Conservation (phyloP, 2,113 vertebrate genomes). For the Nettapus auritus region DNA sequence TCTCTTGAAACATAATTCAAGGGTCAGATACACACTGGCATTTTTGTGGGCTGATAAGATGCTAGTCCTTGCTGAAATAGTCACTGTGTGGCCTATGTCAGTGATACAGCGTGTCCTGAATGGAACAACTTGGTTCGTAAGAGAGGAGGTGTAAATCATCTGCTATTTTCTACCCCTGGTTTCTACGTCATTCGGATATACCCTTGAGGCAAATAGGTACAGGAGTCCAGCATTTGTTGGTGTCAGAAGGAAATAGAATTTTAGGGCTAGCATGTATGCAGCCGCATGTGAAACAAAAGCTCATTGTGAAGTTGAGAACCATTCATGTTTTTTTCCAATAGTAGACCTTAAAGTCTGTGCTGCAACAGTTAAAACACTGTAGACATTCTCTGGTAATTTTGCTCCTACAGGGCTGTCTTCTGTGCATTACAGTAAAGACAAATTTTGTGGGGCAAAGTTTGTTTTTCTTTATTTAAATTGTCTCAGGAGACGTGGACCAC, state of each 20-base stretch:
- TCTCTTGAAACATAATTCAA: fast-evolving
- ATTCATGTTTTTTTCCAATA: neutral
- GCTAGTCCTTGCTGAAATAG: neutral
- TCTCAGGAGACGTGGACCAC: neutral
- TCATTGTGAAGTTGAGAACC: fast-evolving
- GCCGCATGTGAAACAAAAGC: neutral
- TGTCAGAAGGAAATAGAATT: neutral
- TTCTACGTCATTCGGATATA: fast-evolving
- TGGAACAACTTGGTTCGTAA: fast-evolving
- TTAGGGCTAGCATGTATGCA: fast-evolving
- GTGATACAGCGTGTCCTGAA: fast-evolving
- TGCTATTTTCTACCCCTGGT: neutral
- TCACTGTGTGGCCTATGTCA: fast-evolving
- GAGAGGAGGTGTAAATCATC: neutral
- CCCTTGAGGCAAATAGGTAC: fast-evolving
- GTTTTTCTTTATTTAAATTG: neutral
- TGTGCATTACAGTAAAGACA: fast-evolving
- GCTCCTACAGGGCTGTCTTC: neutral
- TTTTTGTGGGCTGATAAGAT: neutral
- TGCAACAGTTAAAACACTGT: neutral
- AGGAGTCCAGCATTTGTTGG: neutral
- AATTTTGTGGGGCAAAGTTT: too few species aligned
- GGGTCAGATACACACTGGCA: fast-evolving
- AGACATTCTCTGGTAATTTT: neutral
- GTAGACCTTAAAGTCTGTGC: neutral